Evolutionary conservation across 2,888 invertebrate genomes (phyloP).

Genomic region (Rhingia rostrata): DNA sequence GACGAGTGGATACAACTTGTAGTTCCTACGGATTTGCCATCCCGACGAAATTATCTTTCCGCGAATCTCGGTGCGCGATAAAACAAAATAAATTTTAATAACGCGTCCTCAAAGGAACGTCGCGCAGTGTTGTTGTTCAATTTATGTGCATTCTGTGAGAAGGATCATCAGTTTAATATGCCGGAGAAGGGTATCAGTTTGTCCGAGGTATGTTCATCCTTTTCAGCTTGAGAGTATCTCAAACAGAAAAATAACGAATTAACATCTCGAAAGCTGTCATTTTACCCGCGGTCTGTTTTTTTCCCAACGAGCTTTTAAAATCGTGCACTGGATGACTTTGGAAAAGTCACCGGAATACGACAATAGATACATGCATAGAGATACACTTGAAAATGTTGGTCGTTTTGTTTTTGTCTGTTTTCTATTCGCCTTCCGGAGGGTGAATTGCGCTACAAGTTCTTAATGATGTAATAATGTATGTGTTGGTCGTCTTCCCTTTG

Average conservation of each 20-base stretch:
- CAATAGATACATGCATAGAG: conserved; percentile 11
- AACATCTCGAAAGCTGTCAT: conserved; percentile 55
- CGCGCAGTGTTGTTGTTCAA: conserved; percentile 20
- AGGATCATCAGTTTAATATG: conserved; percentile 55
- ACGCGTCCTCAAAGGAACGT: background rate
- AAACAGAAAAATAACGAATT: conserved; percentile 38
- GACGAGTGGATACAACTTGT: conserved; percentile 4
- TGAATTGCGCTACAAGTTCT: conserved; percentile 31
- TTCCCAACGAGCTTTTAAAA: conserved; percentile 34
- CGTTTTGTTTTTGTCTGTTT: conserved; percentile 12
- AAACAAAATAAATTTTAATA: background rate
- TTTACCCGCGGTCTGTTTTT: conserved; percentile 34
- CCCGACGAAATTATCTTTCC: conserved; percentile 27
- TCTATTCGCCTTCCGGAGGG: conserved; percentile 28
- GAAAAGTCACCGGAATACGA: conserved; percentile 67
- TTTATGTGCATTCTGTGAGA: conserved; percentile 30
- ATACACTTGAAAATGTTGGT: conserved; percentile 2
- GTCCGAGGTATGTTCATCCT: conserved; percentile 45
- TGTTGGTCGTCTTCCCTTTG: conserved; percentile 16
- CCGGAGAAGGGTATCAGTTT: conserved; percentile 52
- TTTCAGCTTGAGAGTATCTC: background rate
- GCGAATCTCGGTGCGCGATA: conserved; percentile 31
- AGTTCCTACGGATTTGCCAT: conserved; percentile 20
- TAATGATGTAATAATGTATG: conserved; percentile 45
- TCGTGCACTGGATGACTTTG: conserved; percentile 60